Percentiles rank a stretch among this genome's conserved stretches.
Conservation (phyloP, 1,140 invertebrate species). For the Monochamus saltuarius region DNA sequence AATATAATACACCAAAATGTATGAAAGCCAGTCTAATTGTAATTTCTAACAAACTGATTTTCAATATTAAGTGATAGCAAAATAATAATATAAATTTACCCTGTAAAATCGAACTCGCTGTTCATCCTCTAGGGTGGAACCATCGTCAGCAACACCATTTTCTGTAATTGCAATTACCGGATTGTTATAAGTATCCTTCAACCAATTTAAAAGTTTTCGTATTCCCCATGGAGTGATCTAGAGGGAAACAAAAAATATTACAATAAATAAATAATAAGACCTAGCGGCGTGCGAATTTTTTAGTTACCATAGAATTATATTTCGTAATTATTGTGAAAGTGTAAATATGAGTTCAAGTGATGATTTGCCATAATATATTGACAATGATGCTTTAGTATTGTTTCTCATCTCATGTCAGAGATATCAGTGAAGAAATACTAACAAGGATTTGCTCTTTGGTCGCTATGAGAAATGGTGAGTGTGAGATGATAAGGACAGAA, state of each 20-base stretch:
- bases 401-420: no score
- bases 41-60: neutral
- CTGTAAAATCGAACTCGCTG: constrained; percentile 52
- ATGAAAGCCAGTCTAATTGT: neutral
- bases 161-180: constrained; percentile 30
- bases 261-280: neutral
- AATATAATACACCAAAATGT: no score
- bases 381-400: no score
- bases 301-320: no score
- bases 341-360: no score
- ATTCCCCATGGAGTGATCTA: constrained; percentile 39
- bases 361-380: no score
- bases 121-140: constrained; percentile 54
- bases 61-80: neutral
- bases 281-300: no score
- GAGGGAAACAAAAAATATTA: neutral
- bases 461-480: no score
- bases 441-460: no score
- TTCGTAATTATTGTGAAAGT: no score
- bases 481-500: no score
- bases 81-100: constrained; percentile 20
- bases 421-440: no score
- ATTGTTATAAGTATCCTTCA: constrained; percentile 30
- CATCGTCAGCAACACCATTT: constrained; percentile 29
- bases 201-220: constrained; percentile 36